phyloP scores from a whole-genome alignment of 2,797 vertebrate species.

The Coilia nasus region DNA sequence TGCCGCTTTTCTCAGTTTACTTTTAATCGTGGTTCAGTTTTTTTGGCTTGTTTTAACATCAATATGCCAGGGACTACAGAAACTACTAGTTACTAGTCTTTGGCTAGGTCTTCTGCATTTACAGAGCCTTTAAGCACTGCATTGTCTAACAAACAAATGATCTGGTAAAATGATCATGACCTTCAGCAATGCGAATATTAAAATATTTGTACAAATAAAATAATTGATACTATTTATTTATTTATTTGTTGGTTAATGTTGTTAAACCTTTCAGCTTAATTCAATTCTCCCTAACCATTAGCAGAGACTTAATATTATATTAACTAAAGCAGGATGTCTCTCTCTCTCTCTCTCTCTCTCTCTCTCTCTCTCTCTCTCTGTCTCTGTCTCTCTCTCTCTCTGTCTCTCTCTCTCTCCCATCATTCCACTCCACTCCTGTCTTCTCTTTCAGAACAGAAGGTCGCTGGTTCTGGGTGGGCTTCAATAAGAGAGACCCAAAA shows the following conservation, averaged over 20 bases:
- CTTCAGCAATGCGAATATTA: background rate
- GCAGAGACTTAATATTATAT: too few species aligned
- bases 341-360: too few species aligned
- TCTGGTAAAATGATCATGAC: background rate
- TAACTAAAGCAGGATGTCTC: too few species aligned
- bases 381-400: background rate
- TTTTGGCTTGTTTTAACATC: background rate
- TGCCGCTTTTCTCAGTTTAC: background rate
- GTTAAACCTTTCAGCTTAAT: too few species aligned
- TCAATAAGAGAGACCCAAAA: slow-evolving; percentile 88
- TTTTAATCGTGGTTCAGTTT: background rate
- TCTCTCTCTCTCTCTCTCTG: too few species aligned
- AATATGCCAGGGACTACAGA: too few species aligned
- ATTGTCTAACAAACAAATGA: too few species aligned
- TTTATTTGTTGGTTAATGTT: too few species aligned
- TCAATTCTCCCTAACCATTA: too few species aligned
- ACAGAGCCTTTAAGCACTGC: too few species aligned
- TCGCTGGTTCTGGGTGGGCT: slow-evolving; percentile 94
- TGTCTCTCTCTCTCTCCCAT: background rate
- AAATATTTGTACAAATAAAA: background rate
- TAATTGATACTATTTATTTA: background rate
- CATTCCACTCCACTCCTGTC: slow-evolving; percentile 48
- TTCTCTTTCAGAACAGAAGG: slow-evolving; percentile 77
- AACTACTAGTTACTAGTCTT: too few species aligned
- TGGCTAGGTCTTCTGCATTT: too few species aligned